Base-by-base conservation (phyloP, 1,140 invertebrate genomes). In the Hylaeus anthracinus region DNA sequence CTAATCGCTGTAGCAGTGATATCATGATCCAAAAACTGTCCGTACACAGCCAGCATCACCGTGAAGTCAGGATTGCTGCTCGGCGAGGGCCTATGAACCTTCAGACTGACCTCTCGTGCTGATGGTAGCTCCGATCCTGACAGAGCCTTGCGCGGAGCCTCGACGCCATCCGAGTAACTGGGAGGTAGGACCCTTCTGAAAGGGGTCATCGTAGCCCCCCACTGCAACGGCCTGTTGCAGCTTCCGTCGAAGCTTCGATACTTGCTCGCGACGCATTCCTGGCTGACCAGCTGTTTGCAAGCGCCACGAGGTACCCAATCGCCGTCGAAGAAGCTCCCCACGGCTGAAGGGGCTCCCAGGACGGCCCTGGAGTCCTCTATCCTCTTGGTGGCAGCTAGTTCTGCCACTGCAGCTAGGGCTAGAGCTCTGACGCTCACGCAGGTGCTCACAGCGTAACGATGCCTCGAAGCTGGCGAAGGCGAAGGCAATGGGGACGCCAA, bases 21-120 rank as follows among this genome's bases (percentile, higher is more conserved):
- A 88, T 99, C 99, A 89, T 99, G 99, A 92, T 99, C 98, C 15
- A 99, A 87, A 92, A 99, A 99, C 94, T 99, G 98, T 1, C 98
- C 98, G 95, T 98, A 99, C 10, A 97, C 96, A 0, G 97, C 96
- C 64, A 97, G 88, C 96, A 97, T 97, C 0, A 97, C 96, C 0
- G 96, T 97, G 87, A 97, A 97, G 53, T 95, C 93, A 0, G 95
- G 95, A 91, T 97, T 97, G 45, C 95, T 95, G 53, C 95, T 95
- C 80, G 96, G 96, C 72, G 94, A 95, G 0, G 96, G 96, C 8
- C 96, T 92, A 91, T 97, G 96, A 1, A 97, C 95, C 43, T 94
- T 94, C 0, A 96, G 88, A 82, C 97, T 97, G 5, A 98, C 95
- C 83, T 96, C 94, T 39, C 97, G 94, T 0, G 97, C 96, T 2